Evolutionary conservation across 2,888 invertebrate species (phyloP).

Genomic region (Noctua pronuba): DNA sequence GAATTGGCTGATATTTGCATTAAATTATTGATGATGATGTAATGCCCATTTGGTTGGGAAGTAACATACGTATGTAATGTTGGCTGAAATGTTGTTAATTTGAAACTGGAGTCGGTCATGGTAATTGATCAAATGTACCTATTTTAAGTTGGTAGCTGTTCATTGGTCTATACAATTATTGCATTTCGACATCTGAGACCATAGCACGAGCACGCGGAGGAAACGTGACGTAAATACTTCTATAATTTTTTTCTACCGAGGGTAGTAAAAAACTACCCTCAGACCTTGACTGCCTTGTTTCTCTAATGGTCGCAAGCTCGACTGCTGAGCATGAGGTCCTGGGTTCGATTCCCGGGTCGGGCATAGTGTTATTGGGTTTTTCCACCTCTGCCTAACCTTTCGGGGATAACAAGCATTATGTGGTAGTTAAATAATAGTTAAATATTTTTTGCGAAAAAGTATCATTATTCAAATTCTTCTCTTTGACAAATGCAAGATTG

Average conservation of each 20-base stretch:
- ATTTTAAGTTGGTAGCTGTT: no score
- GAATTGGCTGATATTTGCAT: constrained; percentile 13
- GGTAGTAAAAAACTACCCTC: no score
- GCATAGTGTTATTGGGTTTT: not conserved
- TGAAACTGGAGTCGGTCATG: not conserved
- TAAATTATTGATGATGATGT: constrained; percentile 24
- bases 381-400: not conserved
- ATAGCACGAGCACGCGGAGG: not conserved
- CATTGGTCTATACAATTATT: not conserved
- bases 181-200: not conserved
- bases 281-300: no score
- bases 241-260: no score
- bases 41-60: constrained; percentile 39
- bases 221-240: no score
- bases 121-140: not conserved
- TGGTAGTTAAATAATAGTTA: not conserved
- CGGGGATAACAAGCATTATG: not conserved
- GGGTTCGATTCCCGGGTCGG: not conserved
- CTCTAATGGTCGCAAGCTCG: not conserved
- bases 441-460: not conserved
- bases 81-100: not conserved
- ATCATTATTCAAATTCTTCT: not conserved
- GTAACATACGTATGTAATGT: constrained; percentile 13
- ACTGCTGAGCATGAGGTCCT: not conserved
- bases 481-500: constrained; percentile 11